Conservation (phyloP, 2,113 vertebrate species). For the Prunella himalayana region DNA sequence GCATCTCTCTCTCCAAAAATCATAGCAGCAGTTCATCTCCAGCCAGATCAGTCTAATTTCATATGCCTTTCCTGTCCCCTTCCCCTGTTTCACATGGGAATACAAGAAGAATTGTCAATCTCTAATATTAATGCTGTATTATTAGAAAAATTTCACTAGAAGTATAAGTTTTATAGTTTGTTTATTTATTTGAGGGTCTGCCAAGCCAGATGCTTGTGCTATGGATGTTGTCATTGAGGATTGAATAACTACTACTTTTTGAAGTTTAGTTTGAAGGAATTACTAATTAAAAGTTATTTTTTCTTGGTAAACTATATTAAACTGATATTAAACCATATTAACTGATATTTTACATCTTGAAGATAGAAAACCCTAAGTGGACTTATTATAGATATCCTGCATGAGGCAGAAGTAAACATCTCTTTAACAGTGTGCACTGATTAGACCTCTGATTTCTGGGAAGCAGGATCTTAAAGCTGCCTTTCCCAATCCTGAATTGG, state of each 20-base stretch:
- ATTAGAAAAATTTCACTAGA: neutral
- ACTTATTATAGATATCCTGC: neutral
- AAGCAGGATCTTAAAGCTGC: neutral
- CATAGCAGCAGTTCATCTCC: neutral
- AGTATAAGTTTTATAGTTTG: neutral
- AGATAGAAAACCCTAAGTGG: neutral
- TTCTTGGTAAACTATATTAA: neutral
- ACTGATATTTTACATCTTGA: neutral
- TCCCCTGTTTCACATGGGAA: neutral
- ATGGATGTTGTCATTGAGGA: neutral
- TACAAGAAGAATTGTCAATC: neutral
- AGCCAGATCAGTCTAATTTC: neutral
- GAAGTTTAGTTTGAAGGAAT: neutral
- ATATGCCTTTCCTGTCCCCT: neutral
- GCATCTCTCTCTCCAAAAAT: neutral
- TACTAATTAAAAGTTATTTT: neutral
- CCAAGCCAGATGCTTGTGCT: neutral
- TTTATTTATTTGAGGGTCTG: neutral
- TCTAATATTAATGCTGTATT: neutral
- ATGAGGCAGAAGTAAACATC: neutral
- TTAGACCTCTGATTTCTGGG: neutral
- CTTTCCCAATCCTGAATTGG: neutral
- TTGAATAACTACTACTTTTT: neutral
- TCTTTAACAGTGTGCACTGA: neutral
- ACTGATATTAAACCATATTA: neutral